Conservation (phyloP, 2,888 invertebrate species). For the Erebia palarica region DNA sequence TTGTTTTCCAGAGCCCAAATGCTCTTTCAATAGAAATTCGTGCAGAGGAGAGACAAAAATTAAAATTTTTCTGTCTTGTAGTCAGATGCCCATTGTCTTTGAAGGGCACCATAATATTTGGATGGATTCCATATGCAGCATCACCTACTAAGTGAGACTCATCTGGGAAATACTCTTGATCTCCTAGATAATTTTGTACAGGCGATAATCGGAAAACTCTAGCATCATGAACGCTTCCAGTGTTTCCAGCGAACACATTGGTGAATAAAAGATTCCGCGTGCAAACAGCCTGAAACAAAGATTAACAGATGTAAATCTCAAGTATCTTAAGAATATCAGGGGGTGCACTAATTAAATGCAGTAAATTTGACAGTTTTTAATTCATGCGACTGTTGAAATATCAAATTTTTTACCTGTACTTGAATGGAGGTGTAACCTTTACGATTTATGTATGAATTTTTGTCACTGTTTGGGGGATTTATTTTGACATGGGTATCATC, state of each 20-base stretch:
- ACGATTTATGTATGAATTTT: no score
- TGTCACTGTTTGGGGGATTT: no score
- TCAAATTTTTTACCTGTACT: no score
- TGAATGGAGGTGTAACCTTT: no score
- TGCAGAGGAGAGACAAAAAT: background rate
- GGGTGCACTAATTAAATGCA: no score
- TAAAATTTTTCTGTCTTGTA: background rate
- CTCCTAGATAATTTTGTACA: slow-evolving; percentile 14
- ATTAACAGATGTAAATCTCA: no score
- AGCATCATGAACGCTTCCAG: slow-evolving; percentile 17
- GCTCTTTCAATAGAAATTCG: background rate
- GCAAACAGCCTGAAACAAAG: slow-evolving; percentile 1
- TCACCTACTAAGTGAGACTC: slow-evolving; percentile 15
- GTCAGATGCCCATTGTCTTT: slow-evolving; percentile 11
- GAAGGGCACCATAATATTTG: slow-evolving; percentile 13
- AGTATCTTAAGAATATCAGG: no score
- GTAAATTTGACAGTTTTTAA: no score
- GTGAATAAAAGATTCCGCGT: background rate
- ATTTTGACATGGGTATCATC: no score
- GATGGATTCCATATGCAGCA: slow-evolving; percentile 15
- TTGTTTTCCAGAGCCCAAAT: background rate
- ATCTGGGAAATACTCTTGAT: slow-evolving; percentile 10
- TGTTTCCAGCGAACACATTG: slow-evolving; percentile 6
- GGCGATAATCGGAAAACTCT: slow-evolving; percentile 13
- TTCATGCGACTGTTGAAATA: no score